Conservation (phyloP, 2,888 invertebrate species). For the Drosophila fulvimacula region DNA sequence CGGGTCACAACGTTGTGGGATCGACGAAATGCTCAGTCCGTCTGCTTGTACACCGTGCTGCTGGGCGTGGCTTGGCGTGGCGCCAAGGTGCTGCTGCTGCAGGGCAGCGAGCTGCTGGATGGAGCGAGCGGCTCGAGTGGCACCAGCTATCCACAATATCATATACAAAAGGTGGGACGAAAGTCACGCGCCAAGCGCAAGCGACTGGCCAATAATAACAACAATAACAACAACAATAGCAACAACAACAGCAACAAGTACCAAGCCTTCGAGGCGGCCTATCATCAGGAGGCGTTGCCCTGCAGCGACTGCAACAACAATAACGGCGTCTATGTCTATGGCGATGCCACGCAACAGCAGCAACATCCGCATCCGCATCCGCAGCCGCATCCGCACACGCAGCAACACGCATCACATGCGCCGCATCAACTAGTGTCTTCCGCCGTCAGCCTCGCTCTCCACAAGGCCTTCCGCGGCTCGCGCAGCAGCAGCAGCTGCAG, state of each 20-base stretch:
- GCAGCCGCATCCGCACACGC: background rate
- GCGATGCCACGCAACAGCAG: conserved; percentile 16
- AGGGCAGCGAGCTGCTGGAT: conserved; percentile 29
- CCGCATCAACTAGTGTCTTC: conserved; percentile 78
- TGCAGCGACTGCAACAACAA: conserved; percentile 68
- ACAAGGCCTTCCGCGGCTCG: conserved; percentile 79
- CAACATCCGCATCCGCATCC: conserved; percentile 79
- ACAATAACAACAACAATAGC: conserved; percentile 22
- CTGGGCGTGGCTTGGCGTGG: conserved; percentile 77
- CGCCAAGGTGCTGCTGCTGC: conserved; percentile 64
- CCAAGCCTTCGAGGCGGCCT: conserved; percentile 48
- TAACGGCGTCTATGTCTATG: conserved; percentile 54
- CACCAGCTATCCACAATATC: conserved; percentile 63
- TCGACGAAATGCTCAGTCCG: conserved; percentile 90
- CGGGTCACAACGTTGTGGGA: conserved; percentile 92
- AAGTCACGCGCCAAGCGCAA: conserved; percentile 84
- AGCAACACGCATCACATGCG: conserved; percentile 44
- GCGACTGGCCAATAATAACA: conserved; percentile 53
- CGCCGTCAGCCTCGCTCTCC: conserved; percentile 65
- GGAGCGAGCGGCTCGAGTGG: conserved; percentile 12
- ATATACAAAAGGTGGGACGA: conserved; percentile 79
- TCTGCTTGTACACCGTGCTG: conserved; percentile 89
- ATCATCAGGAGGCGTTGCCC: conserved; percentile 60
- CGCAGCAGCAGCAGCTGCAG: conserved; percentile 84
- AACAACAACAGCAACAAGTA: conserved; percentile 41